Conservation (phyloP, 2,888 invertebrate genomes). For the Dryobotodes eremita region DNA sequence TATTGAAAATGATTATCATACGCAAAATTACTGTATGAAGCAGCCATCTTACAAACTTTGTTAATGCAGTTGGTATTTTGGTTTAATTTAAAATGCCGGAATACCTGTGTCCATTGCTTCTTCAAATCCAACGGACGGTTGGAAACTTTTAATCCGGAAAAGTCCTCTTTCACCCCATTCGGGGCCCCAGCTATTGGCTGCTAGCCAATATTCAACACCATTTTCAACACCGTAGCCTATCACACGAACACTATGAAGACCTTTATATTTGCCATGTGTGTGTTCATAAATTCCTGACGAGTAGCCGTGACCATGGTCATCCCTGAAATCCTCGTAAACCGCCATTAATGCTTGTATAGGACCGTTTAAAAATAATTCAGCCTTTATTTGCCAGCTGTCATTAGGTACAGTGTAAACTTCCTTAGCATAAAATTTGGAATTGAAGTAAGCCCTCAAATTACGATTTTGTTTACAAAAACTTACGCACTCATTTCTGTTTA, state of each 20-base stretch:
- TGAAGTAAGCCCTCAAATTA: neutral
- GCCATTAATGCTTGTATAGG: neutral
- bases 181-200: neutral
- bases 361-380: neutral
- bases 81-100: neutral
- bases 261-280: neutral
- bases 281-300: neutral
- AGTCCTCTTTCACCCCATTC: neutral
- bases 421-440: neutral
- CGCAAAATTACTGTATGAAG: no score
- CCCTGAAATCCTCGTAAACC: neutral
- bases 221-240: conserved; percentile 1
- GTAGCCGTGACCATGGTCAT: neutral
- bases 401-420: neutral
- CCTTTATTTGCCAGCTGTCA: neutral
- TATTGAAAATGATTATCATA: no score
- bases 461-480: neutral
- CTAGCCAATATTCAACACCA: neutral
- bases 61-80: no score
- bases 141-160: neutral
- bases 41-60: no score
- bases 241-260: neutral
- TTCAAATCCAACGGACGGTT: neutral
- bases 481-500: neutral
- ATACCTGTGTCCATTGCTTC: neutral